Evolutionary conservation across 2,113 vertebrate species (phyloP), one percentile per base, ranked within the genome.

Genomic region (Eublepharis macularius): DNA sequence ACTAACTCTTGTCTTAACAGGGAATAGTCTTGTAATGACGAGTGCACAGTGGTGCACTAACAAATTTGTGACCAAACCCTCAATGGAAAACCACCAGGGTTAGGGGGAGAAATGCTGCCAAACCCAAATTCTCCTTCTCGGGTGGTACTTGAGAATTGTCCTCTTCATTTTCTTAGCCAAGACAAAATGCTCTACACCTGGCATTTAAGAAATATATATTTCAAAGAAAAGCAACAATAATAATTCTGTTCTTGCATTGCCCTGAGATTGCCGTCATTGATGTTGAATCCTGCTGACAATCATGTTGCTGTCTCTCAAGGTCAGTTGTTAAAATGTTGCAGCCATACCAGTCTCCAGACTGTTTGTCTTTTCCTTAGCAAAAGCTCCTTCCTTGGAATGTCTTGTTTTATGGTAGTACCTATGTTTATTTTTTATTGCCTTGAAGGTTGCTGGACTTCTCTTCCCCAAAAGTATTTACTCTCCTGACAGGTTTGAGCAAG

Each of bases 21-120:
- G 86, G 86, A 76, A 88, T 82, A 47, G 76, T 12, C 4, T 70
- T 47, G 69, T 54, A 2, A 90, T 76, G 57, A n/a, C n/a, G n/a
- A 29, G 43, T 78, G 0, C 84, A 83, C 84, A 39, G 89, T 87
- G 89, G 1, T 76, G 87, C 79, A 85, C 77, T 86, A 89, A 92
- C 87, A 87, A 70, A 29, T 69, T 89, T 80, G 32, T 41, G 75
- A 90, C 86, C 92, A 93, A 83, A 88, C 77, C 87, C 80, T 91
- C 81, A 88, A 87, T 16, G 90, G 91, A 93, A 93, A 91, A 87
- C 84, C 87, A 86, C 87, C 12, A 90, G 85, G 87, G 85, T 85
- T 86, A 0, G 0, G 84, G 60, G 89, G 76, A 24, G 34, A 77
- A 88, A 92, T 85, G n/a, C 75, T 81, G 16, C 84, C 89, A 9